These are phyloP conservation scores for Cacatua alba DNA, from an alignment of 2,113 vertebrate genomes.

Conservation along the genomic window DNA sequence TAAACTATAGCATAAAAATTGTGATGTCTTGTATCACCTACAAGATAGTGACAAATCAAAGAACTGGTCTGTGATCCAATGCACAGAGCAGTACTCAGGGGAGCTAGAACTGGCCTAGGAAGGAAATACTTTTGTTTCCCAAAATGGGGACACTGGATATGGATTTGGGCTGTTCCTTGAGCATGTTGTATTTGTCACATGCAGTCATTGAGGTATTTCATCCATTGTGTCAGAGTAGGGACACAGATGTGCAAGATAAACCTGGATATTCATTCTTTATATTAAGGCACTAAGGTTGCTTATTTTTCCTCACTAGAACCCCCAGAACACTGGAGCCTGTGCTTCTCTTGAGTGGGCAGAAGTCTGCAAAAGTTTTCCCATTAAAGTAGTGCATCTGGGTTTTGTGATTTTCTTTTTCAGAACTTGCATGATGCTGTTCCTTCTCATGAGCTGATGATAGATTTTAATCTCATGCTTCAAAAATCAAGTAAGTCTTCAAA, in stretches of 20 bases:
- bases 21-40: not conserved
- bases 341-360: not conserved
- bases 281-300: not conserved
- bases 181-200: not conserved
- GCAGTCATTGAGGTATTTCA: not conserved
- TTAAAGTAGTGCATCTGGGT: not conserved
- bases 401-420: slow-evolving; percentile 64
- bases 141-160: not conserved
- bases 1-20: not conserved
- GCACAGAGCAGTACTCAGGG: not conserved
- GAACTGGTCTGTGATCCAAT: not conserved
- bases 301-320: not conserved
- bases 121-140: not conserved
- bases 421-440: slow-evolving; percentile 82
- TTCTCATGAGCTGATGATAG: slow-evolving; percentile 92
- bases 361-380: not conserved
- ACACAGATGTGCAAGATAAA: not conserved
- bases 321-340: not conserved
- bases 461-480: slow-evolving; percentile 83
- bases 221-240: not conserved
- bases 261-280: not conserved
- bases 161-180: not conserved
- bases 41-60: not conserved
- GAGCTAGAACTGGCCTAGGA: not conserved
- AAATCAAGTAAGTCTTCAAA: slow-evolving; percentile 80